phyloP scores from a whole-genome alignment of 2,113 vertebrate genomes.

The Dicerorhinus sumatrensis region DNA sequence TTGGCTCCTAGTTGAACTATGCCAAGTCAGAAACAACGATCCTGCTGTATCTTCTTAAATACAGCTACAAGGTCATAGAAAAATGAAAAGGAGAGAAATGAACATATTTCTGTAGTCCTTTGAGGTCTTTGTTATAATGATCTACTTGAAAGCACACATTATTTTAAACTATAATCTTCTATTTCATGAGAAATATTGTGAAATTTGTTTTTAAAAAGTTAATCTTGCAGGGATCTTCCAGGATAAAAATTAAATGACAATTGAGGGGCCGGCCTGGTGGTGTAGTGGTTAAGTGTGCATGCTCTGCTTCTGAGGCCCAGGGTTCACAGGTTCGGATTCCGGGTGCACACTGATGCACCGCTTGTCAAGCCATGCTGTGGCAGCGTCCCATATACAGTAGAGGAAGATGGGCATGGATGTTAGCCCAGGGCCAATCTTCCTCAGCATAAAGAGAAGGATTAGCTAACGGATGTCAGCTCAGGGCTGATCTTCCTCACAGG shows the following conservation, averaged over 20 bases:
- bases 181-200: background rate
- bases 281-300: too few species aligned
- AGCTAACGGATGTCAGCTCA: too few species aligned
- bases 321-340: too few species aligned
- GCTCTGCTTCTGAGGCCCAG: too few species aligned
- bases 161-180: background rate
- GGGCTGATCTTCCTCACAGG: too few species aligned
- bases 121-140: background rate
- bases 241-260: conserved; percentile 32
- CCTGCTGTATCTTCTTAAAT: background rate
- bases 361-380: too few species aligned
- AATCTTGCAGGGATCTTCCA: background rate
- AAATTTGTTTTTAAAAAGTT: background rate
- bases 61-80: background rate
- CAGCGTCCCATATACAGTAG: too few species aligned
- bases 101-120: background rate
- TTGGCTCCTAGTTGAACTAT: fast-evolving
- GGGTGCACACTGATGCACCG: too few species aligned
- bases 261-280: background rate
- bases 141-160: background rate
- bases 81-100: background rate
- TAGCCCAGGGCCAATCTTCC: too few species aligned
- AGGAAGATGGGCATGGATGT: too few species aligned
- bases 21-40: background rate
- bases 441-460: too few species aligned